Base-by-base conservation (phyloP, 2,888 invertebrate genomes). In the Odontocerum albicorne region DNA sequence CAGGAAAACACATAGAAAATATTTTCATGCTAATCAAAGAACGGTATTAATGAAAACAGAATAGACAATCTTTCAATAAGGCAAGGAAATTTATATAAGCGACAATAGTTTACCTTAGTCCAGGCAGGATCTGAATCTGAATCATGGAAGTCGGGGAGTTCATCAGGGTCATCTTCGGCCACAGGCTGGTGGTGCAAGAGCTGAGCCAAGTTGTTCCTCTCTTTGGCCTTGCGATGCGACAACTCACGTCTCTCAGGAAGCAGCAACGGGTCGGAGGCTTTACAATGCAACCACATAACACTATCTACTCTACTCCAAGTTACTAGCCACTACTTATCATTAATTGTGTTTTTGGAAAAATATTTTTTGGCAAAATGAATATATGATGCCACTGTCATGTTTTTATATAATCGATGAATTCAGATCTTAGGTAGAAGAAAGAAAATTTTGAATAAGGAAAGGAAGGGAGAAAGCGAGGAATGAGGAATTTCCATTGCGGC, bases 81-180 rank as follows among this genome's bases (percentile, higher is more conserved):
- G n/a, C n/a, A n/a, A n/a, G n/a, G n/a, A n/a, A n/a, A 27, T 27
- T 7, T 27, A 27, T 4, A 27, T 27, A 27, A 27, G 27, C 27
- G 10, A 27, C 10, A 7, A 27, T 4, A 27, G 22, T 7, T 46
- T 59, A 72, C 73, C 65, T 73, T 70, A n/a, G 84, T 86, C 87
- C 87, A 87, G n/a, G 85, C 86, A 6, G 86, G 87, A 76, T 87
- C 87, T 6, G 83, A 81, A 69, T 87, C 86, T 1, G 86, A 86
- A 68, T 85, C 83, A 31, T 74, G 74, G 65, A 79, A 79, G 66
- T 82, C 82, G 20, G 75, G 71, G 4, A 78, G 75, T 61, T 83
- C 84, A 62, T 82, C 83, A 35, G 70, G 66, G 57, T 83, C 81
- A 21, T 79, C 80, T 40, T 77, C 72, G 68, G 67, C 72, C 31